phyloP scores from a whole-genome alignment of 1,140 invertebrate species.

The Papilio aristodemus region DNA sequence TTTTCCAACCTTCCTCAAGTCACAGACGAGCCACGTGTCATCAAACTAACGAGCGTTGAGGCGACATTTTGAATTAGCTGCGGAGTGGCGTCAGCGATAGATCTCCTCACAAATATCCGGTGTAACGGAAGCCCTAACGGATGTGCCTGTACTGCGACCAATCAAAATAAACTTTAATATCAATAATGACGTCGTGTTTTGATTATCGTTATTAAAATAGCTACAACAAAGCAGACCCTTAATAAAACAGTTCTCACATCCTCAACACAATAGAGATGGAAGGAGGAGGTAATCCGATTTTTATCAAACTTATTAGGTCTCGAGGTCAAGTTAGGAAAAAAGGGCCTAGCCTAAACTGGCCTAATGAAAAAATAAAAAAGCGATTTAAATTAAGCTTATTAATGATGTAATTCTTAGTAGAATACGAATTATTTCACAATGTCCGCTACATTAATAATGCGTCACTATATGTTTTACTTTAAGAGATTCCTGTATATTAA shows the following conservation, averaged over 20 bases:
- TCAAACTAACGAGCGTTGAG: constrained; percentile 11
- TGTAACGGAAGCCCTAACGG: constrained; percentile 13
- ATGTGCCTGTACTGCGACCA: constrained; percentile 4
- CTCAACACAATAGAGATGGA: not conserved
- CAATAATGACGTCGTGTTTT: not conserved
- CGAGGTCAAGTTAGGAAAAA: not conserved
- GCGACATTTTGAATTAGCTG: constrained; percentile 24
- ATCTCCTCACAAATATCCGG: constrained; percentile 20
- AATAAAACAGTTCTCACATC: not conserved
- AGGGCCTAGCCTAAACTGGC: too few relatives aligned
- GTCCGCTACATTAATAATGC: not conserved
- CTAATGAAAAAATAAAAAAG: not conserved
- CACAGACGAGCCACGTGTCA: constrained; percentile 9
- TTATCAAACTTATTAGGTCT: not conserved
- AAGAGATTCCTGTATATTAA: constrained; percentile 16
- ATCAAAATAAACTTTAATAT: constrained; percentile 9
- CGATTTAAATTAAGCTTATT: too few relatives aligned
- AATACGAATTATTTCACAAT: not conserved
- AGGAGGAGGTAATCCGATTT: not conserved
- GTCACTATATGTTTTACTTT: not conserved
- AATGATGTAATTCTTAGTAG: not conserved
- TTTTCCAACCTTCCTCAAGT: constrained; percentile 4
- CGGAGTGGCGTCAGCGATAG: constrained; percentile 6
- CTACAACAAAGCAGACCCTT: not conserved
- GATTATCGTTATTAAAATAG: not conserved